A percentile compares a stretch with the other conserved stretches of the same genome.
Evolutionary conservation across 1,140 invertebrate genomes (phyloP).

Genomic region (Planococcus citri): DNA sequence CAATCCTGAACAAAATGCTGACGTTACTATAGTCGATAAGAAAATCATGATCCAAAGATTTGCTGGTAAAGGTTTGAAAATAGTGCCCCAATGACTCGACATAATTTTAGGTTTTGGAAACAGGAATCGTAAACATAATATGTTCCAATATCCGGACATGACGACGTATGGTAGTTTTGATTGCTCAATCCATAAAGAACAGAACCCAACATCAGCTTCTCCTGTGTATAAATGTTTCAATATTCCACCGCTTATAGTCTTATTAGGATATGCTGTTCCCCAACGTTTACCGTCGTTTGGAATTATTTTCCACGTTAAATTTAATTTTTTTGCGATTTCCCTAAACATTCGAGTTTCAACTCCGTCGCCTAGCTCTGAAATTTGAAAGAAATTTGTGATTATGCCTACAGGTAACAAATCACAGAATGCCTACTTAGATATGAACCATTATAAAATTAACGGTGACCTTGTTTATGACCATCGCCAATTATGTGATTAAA

Average conservation of each 20-base stretch:
- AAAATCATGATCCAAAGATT: slow-evolving; percentile 22
- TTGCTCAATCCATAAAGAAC: slow-evolving; percentile 22
- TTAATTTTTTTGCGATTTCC: slow-evolving; percentile 20
- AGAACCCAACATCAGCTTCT: slow-evolving; percentile 21
- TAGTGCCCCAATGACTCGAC: slow-evolving; percentile 19
- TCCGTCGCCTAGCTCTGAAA: slow-evolving; percentile 17
- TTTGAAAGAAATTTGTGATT: background rate
- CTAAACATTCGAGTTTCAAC: slow-evolving; percentile 23
- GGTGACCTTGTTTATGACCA: background rate
- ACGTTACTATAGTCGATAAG: background rate
- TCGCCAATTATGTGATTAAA: background rate
- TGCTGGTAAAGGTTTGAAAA: slow-evolving; percentile 22
- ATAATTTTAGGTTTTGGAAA: slow-evolving; percentile 21
- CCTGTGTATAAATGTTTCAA: background rate
- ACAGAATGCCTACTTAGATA: background rate
- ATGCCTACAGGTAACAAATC: no score
- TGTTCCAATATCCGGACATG: slow-evolving; percentile 23
- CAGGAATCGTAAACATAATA: slow-evolving; percentile 22
- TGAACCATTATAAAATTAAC: background rate
- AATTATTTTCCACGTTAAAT: slow-evolving; percentile 5
- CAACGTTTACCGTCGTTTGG: slow-evolving; percentile 19
- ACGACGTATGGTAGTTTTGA: slow-evolving; percentile 4
- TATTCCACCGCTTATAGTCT: slow-evolving; percentile 15
- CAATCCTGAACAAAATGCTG: background rate
- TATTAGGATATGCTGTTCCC: slow-evolving; percentile 19